Conservation (phyloP, 2,888 invertebrate genomes). For the Caradrina clavipalpis region DNA sequence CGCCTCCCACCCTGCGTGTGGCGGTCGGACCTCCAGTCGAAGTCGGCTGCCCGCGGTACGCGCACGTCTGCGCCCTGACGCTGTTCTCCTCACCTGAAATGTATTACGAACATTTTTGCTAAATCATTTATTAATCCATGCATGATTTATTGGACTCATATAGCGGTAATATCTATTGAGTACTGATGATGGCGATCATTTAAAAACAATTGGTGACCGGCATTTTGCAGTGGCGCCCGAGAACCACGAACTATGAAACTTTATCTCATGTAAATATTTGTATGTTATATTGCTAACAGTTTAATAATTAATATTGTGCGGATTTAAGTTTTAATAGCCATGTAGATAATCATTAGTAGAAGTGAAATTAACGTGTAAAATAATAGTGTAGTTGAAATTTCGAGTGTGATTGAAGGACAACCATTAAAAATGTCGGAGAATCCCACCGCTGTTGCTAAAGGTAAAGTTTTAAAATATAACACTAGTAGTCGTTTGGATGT, state of each 20-base stretch:
- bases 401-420: constrained; percentile 59
- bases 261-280: constrained; percentile 39
- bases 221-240: constrained; percentile 33
- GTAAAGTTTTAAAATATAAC: constrained; percentile 67
- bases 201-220: constrained; percentile 15
- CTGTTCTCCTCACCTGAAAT: constrained; percentile 59
- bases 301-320: constrained; percentile 43
- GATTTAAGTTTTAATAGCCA: constrained; percentile 25
- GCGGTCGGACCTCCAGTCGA: constrained; percentile 72
- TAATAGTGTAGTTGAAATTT: constrained; percentile 61
- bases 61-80: constrained; percentile 64
- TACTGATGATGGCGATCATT: constrained; percentile 21
- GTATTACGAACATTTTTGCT: constrained; percentile 58
- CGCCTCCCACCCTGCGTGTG: constrained; percentile 62
- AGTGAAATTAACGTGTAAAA: constrained; percentile 61
- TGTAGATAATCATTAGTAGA: constrained; percentile 34
- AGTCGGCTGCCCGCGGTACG: constrained; percentile 68
- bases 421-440: constrained; percentile 76
- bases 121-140: constrained; percentile 39
- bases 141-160: constrained; percentile 31
- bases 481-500: constrained; percentile 23
- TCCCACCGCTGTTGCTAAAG: constrained; percentile 79
- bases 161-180: constrained; percentile 18
- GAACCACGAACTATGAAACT: constrained; percentile 35
- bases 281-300: constrained; percentile 17